Conservation (phyloP, 2,113 vertebrate genomes). For the Epinephelus fuscoguttatus region DNA sequence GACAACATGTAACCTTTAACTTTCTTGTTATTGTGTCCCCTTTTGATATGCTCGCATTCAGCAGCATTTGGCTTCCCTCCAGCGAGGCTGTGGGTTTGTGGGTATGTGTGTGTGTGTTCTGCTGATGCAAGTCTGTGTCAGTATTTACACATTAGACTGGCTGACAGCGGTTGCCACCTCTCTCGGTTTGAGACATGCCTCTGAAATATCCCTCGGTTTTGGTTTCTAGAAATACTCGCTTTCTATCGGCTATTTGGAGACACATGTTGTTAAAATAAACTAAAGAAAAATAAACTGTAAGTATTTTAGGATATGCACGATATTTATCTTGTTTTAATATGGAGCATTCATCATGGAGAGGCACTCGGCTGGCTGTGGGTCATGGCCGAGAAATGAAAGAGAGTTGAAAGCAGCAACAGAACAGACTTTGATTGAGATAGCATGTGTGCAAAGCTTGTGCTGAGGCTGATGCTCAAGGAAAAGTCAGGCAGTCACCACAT, state of each 20-base stretch:
- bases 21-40: conserved; percentile 13
- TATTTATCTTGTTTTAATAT: conserved; percentile 10
- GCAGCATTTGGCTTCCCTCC: conserved; percentile 47
- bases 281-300: background rate
- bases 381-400: background rate
- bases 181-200: conserved; percentile 60
- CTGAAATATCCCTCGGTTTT: conserved; percentile 41
- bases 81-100: conserved; percentile 52
- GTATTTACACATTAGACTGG: conserved; percentile 83
- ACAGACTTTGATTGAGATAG: background rate
- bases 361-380: background rate
- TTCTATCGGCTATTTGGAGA: conserved; percentile 22
- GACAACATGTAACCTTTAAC: conserved; percentile 2
- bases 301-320: conserved; percentile 2
- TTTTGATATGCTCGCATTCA: conserved; percentile 23
- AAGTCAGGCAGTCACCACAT: too few relatives aligned
- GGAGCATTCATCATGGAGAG: background rate
- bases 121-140: conserved; percentile 55
- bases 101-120: conserved; percentile 3
- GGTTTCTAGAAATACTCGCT: conserved; percentile 42
- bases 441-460: background rate
- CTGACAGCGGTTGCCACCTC: conserved; percentile 43
- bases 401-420: background rate
- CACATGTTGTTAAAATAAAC: background rate
- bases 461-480: background rate